Evolutionary conservation across 2,888 invertebrate genomes (phyloP).

Genomic region (Schizaphis graminum): DNA sequence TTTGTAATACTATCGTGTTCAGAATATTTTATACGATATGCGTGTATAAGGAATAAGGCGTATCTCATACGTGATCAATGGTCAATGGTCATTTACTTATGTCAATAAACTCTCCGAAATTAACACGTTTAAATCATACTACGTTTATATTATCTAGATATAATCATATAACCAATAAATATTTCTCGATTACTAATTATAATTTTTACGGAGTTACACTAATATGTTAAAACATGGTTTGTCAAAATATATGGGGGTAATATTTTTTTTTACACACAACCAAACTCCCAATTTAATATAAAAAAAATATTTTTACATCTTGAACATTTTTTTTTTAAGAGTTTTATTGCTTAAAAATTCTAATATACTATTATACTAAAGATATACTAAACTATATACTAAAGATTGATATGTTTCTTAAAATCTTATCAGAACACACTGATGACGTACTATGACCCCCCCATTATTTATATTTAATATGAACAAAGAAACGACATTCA

Average conservation of each 20-base stretch:
- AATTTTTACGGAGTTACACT: neutral
- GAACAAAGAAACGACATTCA: no score
- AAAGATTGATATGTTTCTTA: neutral
- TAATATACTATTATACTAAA: no score
- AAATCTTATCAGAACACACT: neutral
- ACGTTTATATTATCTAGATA: neutral
- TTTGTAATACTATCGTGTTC: neutral
- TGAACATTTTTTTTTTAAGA: neutral
- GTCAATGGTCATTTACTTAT: neutral
- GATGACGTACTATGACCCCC: neutral
- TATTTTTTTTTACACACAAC: neutral
- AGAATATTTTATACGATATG: neutral
- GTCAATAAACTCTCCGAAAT: neutral
- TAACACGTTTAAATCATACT: neutral
- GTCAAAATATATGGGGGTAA: neutral
- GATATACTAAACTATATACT: neutral
- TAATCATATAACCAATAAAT: neutral
- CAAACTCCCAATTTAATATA: neutral
- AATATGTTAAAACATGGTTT: neutral
- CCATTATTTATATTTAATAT: no score
- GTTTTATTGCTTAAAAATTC: neutral
- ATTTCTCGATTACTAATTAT: neutral
- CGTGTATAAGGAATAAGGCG: neutral
- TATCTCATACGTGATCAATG: neutral
- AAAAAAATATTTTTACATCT: neutral